These are phyloP conservation scores for Drosophila silvestris DNA, from an alignment of 2,888 invertebrate species.

Conservation along the genomic window DNA sequence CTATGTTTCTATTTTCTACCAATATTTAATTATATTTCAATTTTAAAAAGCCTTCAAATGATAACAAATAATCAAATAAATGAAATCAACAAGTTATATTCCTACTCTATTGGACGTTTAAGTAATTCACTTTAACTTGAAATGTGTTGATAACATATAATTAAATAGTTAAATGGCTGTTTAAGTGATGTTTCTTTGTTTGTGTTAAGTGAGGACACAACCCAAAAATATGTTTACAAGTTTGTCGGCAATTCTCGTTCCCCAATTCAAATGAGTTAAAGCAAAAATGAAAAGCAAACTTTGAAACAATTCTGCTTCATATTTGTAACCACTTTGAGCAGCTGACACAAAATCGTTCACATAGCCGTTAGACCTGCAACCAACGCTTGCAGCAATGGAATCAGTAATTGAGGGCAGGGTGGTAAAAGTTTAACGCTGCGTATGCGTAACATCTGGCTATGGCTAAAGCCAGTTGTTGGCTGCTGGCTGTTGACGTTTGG, in stretches of 20 bases:
- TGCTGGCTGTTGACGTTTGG: slow-evolving; percentile 50
- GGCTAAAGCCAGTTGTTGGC: slow-evolving; percentile 48
- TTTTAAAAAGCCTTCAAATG: no score
- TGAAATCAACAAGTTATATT: background rate
- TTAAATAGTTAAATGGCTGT: background rate
- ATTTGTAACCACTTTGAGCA: slow-evolving; percentile 6
- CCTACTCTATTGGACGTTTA: background rate
- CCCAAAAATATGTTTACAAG: background rate
- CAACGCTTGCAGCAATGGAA: slow-evolving; percentile 4
- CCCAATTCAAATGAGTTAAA: slow-evolving; percentile 5
- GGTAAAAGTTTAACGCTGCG: slow-evolving; percentile 73
- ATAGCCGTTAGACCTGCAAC: slow-evolving; percentile 43
- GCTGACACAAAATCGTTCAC: slow-evolving; percentile 21
- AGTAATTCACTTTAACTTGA: background rate
- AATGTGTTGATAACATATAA: no score
- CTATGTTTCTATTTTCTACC: no score
- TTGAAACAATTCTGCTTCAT: slow-evolving; percentile 3
- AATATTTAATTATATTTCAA: background rate
- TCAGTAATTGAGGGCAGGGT: slow-evolving; percentile 29
- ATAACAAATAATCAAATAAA: no score
- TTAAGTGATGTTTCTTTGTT: no score
- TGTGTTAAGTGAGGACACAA: background rate
- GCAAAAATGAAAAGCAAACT: background rate
- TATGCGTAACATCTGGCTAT: slow-evolving; percentile 80
- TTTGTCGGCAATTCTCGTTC: slow-evolving; percentile 1